These are phyloP conservation scores for Platorchestia sp. DNA, from an alignment of 1,140 invertebrate genomes.

Conservation along the genomic window DNA sequence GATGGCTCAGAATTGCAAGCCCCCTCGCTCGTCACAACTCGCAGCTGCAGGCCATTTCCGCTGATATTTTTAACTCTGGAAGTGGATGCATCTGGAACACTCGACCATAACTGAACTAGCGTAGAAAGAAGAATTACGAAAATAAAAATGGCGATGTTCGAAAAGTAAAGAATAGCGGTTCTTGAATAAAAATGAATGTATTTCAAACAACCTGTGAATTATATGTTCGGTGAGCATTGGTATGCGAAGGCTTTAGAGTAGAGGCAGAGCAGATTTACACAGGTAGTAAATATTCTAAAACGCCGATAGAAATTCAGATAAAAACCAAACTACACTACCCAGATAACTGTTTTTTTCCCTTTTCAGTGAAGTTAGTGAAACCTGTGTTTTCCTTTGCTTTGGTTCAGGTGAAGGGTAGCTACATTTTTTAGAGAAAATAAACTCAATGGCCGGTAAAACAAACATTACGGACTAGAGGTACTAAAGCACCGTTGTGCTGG, in stretches of 20 bases:
- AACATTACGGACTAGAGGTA: background rate
- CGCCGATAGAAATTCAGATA: background rate
- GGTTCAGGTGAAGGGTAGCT: background rate
- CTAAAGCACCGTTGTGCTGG: background rate
- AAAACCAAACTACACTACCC: background rate
- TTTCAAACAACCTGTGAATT: background rate
- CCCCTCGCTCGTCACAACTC: background rate
- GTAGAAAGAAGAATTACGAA: background rate
- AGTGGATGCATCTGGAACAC: background rate
- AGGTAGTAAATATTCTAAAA: background rate
- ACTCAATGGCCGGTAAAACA: background rate
- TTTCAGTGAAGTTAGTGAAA: background rate
- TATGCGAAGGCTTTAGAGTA: background rate
- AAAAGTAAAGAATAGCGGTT: background rate
- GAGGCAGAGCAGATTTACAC: background rate
- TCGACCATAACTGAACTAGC: background rate
- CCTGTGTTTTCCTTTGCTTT: background rate
- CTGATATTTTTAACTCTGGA: background rate
- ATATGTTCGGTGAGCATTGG: too few species aligned
- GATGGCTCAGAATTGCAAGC: background rate
- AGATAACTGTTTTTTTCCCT: background rate
- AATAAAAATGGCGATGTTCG: background rate
- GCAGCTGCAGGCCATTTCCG: background rate
- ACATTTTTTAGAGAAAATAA: background rate
- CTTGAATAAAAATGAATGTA: background rate